A percentile compares a stretch with the other conserved stretches of the same genome.
phyloP scores from a whole-genome alignment of 2,888 invertebrate genomes.

The Odontomyia ornata region DNA sequence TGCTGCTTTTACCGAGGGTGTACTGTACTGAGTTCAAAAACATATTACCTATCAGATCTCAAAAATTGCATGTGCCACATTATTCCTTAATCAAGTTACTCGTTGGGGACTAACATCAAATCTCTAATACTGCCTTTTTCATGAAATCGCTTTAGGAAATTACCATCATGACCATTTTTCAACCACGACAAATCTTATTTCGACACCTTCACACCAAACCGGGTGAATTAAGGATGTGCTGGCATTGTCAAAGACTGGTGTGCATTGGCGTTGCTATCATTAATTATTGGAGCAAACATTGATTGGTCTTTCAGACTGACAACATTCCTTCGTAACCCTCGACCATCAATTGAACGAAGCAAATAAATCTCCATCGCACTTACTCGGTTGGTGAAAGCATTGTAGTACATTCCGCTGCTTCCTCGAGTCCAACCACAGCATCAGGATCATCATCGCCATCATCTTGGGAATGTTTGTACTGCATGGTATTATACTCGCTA shows the following conservation, averaged over 20 bases:
- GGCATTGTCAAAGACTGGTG: not conserved
- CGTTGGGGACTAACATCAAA: no score
- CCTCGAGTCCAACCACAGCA: not conserved
- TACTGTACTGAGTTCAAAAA: no score
- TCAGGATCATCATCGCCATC: not conserved
- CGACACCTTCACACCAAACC: not conserved
- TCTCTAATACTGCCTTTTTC: not conserved
- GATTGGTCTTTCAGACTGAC: slow-evolving; percentile 35
- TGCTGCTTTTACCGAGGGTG: no score
- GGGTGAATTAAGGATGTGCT: not conserved
- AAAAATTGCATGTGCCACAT: no score
- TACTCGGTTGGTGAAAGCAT: not conserved
- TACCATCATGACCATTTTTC: not conserved
- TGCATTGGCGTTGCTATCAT: slow-evolving; percentile 20
- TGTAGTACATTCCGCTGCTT: not conserved
- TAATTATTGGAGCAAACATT: slow-evolving; percentile 39
- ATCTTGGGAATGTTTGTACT: slow-evolving; percentile 32
- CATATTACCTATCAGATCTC: no score
- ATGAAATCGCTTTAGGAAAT: not conserved
- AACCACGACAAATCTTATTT: not conserved
- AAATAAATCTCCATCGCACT: slow-evolving; percentile 15
- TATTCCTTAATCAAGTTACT: no score
- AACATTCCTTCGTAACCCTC: not conserved
- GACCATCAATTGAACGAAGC: not conserved
- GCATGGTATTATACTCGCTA: slow-evolving; percentile 14